Base-by-base conservation (phyloP, 2,113 vertebrate genomes). In the Tragelaphus buxtoni region DNA sequence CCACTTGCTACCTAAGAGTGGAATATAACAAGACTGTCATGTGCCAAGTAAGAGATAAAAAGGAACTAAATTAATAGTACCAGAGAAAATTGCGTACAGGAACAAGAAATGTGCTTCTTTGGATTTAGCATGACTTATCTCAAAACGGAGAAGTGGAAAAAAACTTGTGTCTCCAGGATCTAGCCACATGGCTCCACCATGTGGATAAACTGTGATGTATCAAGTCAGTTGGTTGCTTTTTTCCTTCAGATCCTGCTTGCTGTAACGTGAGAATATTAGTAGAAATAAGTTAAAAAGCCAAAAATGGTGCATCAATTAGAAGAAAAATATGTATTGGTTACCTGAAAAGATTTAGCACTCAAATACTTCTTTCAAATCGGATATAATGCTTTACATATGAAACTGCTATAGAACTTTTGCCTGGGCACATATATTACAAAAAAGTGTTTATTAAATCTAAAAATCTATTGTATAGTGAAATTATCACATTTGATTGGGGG, bases 171-270 rank as follows among this genome's bases (percentile, higher is more conserved):
- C 90, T 97, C 81, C 35, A 85, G 96, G 95, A 97, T 92, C 95
- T 90, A 95, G 96, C 96, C 87, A 92, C 93, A 97, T 88, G 96
- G 98, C 98, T 97, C 98, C 98, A 95, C 97, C 98, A 63, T 96
- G 98, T 98, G 98, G 98, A 96, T 88, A 94, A 97, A 96, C 53
- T 96, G 92, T 86, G 97, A 55, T 86, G 88, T 95, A 35, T 72
- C 95, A 92, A 53, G 65, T 47, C 13, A 8, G 47, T 14, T 60
- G 47, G 51, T 18, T 6, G 77, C 63, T 82, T 88, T 95, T 89
- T 79, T 18, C 51, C 55, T 84, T 91, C 39, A 79, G 22, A 93
- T 95, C 11, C 10, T 63, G 35, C 26, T 95, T 85, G 55, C 60
- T 28, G 35, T 90, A 95, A 28, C 1, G 53, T 61, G 7, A 72